Percentiles rank a stretch among this genome's conserved stretches.
These are phyloP conservation scores for Aepyceros melampus DNA, from an alignment of 2,113 vertebrate genomes.

Conservation along the genomic window DNA sequence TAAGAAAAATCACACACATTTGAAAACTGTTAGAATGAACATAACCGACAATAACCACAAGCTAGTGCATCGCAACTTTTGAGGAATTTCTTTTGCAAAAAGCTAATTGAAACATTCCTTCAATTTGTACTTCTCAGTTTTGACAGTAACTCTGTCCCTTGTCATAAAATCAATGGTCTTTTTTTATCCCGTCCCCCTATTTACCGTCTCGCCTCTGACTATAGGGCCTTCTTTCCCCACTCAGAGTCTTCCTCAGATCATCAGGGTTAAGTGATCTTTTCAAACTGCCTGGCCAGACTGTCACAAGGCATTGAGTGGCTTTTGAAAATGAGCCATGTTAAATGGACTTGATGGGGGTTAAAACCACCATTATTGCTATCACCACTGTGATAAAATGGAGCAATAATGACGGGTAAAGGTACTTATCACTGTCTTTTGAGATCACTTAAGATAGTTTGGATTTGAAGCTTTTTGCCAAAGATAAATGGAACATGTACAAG, in stretches of 20 bases:
- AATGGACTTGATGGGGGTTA: slow-evolving; percentile 84
- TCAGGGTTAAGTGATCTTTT: slow-evolving; percentile 91
- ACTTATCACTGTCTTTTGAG: slow-evolving; percentile 81
- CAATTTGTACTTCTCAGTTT: slow-evolving; percentile 75
- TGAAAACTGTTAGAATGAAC: background rate
- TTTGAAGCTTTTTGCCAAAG: slow-evolving; percentile 76
- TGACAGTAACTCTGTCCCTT: slow-evolving; percentile 90
- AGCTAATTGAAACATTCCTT: slow-evolving; percentile 91
- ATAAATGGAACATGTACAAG: slow-evolving; percentile 75
- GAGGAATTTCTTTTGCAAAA: slow-evolving; percentile 49
- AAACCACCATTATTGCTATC: slow-evolving; percentile 79
- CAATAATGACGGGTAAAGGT: slow-evolving; percentile 80
- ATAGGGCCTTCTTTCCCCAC: slow-evolving; percentile 79
- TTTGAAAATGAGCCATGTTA: slow-evolving; percentile 82
- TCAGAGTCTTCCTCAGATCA: slow-evolving; percentile 75
- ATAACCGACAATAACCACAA: background rate
- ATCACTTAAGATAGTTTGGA: slow-evolving; percentile 79
- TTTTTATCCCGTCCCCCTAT: slow-evolving; percentile 38
- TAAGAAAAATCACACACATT: background rate
- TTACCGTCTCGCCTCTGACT: slow-evolving; percentile 67
- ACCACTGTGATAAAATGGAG: slow-evolving; percentile 78
- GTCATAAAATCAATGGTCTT: slow-evolving; percentile 94
- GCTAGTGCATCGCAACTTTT: background rate
- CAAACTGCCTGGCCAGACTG: slow-evolving; percentile 83
- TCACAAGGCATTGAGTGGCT: slow-evolving; percentile 80